phyloP scores from a whole-genome alignment of 2,888 invertebrate genomes.

The Rhingia campestris region DNA sequence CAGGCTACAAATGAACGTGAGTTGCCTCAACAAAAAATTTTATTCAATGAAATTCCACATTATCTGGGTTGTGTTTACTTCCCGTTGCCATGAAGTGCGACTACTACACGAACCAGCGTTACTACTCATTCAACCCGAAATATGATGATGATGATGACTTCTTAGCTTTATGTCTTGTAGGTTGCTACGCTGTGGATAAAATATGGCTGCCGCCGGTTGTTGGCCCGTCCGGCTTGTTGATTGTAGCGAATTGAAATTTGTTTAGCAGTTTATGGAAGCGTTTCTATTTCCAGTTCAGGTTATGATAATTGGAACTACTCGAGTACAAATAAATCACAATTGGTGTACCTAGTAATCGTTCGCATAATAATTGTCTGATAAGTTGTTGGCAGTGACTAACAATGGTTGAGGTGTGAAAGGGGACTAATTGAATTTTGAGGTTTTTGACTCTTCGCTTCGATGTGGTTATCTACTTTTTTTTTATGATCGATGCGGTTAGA shows the following conservation, averaged over 20 bases:
- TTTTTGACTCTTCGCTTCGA: conserved; percentile 49
- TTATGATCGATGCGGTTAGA: neutral
- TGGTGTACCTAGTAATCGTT: conserved; percentile 45
- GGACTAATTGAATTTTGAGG: conserved; percentile 69
- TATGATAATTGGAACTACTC: conserved; percentile 50
- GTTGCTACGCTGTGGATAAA: conserved; percentile 41
- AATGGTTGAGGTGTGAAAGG: neutral
- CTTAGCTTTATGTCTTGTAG: conserved; percentile 21
- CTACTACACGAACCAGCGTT: conserved; percentile 13
- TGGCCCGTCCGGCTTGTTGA: conserved; percentile 42
- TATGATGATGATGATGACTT: conserved; percentile 38
- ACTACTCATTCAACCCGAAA: conserved; percentile 32
- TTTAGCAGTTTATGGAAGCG: conserved; percentile 29
- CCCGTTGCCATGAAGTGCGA: conserved; percentile 56
- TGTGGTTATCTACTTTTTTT: conserved; percentile 22
- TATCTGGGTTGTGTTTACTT: conserved; percentile 73
- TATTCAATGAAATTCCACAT: conserved; percentile 73
- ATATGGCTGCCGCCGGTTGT: conserved; percentile 60
- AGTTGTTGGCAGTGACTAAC: conserved; percentile 18
- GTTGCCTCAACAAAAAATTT: conserved; percentile 64
- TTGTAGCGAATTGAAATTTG: conserved; percentile 53
- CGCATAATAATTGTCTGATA: conserved; percentile 52
- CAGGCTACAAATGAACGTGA: conserved; percentile 42
- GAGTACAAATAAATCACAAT: conserved; percentile 54
- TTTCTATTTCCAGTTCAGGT: conserved; percentile 11